Percentiles rank a stretch among this genome's conserved stretches.
Evolutionary conservation across 2,888 invertebrate genomes (phyloP).

Genomic region (Sisyra nigra): DNA sequence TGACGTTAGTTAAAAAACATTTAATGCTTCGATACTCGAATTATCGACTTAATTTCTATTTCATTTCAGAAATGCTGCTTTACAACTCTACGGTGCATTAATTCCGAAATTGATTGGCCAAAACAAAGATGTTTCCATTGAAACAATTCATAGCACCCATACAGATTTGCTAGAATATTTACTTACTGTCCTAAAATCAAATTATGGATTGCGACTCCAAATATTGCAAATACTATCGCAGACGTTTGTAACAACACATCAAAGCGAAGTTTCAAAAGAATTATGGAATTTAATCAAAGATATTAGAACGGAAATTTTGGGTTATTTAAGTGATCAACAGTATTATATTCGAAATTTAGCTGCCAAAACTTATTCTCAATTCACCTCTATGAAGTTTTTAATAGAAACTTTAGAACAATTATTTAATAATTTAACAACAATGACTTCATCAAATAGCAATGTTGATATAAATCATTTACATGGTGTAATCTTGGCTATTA

Average conservation of each 20-base stretch:
- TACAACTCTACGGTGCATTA: constrained; percentile 3
- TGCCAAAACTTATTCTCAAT: constrained; percentile 1
- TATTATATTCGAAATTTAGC: constrained; percentile 2
- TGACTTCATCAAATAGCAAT: background rate
- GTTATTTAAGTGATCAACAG: background rate
- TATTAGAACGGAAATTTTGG: background rate
- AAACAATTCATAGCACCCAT: background rate
- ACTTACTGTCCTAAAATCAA: background rate
- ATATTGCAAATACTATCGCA: constrained; percentile 1
- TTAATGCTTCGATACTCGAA: too few species aligned
- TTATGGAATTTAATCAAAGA: background rate
- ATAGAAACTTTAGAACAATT: background rate
- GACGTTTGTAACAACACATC: background rate
- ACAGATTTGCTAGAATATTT: background rate
- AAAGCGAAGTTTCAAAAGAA: background rate
- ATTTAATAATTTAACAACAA: background rate
- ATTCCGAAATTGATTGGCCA: constrained; percentile 2
- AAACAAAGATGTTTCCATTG: constrained; percentile 3
- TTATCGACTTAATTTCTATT: too few species aligned
- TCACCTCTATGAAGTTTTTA: background rate
- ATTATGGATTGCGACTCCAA: background rate
- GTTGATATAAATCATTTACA: background rate
- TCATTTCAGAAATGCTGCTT: constrained; percentile 4
- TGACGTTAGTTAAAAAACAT: too few species aligned
- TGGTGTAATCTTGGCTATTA: background rate